These are phyloP conservation scores for Camarhynchus parvulus DNA, from an alignment of 2,113 vertebrate genomes.

Conservation along the genomic window DNA sequence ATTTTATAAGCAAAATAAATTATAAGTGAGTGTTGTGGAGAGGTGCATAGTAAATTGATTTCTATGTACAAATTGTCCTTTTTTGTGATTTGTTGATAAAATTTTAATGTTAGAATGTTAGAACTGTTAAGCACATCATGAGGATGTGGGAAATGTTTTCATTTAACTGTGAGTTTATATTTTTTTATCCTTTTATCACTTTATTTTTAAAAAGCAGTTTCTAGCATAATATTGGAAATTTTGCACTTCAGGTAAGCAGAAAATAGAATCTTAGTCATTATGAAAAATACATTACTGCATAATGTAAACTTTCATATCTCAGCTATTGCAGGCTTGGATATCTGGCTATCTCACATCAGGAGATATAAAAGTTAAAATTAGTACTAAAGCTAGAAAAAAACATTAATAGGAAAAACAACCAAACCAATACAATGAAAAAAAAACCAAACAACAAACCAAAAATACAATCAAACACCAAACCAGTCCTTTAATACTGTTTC, in stretches of 20 bases:
- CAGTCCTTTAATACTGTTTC: not conserved
- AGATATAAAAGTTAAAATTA: not conserved
- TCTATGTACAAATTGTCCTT: conserved; percentile 63
- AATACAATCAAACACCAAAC: not conserved
- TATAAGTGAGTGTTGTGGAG: conserved; percentile 47
- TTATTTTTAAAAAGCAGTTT: conserved; percentile 34
- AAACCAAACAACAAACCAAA: not conserved
- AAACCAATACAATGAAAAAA: not conserved
- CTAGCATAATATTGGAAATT: conserved; percentile 8
- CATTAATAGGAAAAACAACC: not conserved
- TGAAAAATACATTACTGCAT: not conserved
- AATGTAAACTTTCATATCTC: not conserved
- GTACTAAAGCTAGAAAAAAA: not conserved
- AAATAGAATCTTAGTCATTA: conserved; percentile 14
- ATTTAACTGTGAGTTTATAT: not conserved
- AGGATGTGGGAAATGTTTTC: conserved; percentile 2
- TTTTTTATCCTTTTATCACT: not conserved
- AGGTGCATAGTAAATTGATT: conserved; percentile 74
- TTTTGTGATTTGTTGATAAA: conserved; percentile 69
- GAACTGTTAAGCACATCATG: conserved; percentile 64
- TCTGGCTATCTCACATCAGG: not conserved
- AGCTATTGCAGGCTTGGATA: not conserved
- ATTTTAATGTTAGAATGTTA: conserved; percentile 73
- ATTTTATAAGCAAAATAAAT: conserved; percentile 72
- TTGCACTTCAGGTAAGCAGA: not conserved